Conservation (phyloP, 2,888 invertebrate genomes). For the Agrochola macilenta region DNA sequence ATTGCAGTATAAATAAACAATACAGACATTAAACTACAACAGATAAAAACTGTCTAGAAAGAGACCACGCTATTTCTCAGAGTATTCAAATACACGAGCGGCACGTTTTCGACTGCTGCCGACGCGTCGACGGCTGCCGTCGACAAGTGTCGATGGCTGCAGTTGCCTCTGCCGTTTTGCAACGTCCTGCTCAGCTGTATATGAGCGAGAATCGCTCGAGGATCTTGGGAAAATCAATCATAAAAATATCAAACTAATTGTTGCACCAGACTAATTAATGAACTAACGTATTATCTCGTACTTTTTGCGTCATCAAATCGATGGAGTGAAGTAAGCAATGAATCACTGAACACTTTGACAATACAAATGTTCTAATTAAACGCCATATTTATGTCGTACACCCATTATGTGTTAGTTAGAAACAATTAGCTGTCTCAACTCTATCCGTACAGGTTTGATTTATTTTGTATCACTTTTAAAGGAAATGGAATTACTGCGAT, state of each 20-base stretch:
- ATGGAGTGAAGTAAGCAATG: conserved; percentile 53
- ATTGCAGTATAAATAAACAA: conserved; percentile 8
- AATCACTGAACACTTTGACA: conserved; percentile 51
- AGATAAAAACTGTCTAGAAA: conserved; percentile 19
- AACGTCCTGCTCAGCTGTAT: too few relatives aligned
- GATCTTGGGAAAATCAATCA: conserved; percentile 27
- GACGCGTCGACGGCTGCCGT: too few relatives aligned
- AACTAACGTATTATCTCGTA: conserved; percentile 19
- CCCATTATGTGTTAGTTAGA: conserved; percentile 33
- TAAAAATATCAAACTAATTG: conserved; percentile 23
- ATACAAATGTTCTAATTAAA: conserved; percentile 63
- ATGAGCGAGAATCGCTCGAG: not conserved
- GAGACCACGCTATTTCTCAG: not conserved
- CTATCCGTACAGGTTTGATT: conserved; percentile 47
- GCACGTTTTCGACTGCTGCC: too few relatives aligned
- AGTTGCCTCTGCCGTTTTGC: too few relatives aligned
- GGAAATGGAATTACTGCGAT: conserved; percentile 14
- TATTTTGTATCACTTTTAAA: conserved; percentile 24
- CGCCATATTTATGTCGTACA: conserved; percentile 31
- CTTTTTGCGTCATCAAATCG: conserved; percentile 51
- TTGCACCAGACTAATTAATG: conserved; percentile 3
- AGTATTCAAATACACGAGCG: too few relatives aligned
- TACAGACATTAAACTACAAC: conserved; percentile 18
- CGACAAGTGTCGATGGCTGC: too few relatives aligned
- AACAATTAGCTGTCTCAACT: conserved; percentile 31